Evolutionary conservation across 2,797 vertebrate genomes (phyloP).

Genomic region (Ceryle rudis): DNA sequence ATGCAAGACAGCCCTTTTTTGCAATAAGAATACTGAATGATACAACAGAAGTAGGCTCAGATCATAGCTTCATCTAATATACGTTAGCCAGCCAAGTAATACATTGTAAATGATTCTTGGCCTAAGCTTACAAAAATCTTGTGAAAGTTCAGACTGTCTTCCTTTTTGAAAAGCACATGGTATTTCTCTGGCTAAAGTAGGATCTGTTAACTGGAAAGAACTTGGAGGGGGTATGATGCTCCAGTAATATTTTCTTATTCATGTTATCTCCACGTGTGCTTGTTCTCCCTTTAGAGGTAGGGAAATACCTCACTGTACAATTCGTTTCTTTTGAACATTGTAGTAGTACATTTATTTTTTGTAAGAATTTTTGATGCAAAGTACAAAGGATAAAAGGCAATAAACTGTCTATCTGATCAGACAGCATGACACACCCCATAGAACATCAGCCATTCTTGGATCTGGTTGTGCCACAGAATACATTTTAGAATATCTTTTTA

Average conservation of each 20-base stretch:
- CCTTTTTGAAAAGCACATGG: neutral
- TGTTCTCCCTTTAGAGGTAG: neutral
- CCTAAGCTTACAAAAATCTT: neutral
- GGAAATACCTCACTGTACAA: neutral
- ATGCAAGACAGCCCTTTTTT: neutral
- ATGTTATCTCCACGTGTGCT: neutral
- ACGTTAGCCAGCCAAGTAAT: neutral
- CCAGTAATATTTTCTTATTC: neutral
- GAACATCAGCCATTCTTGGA: neutral
- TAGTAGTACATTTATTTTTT: neutral
- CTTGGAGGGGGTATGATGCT: neutral
- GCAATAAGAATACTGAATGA: neutral
- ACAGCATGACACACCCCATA: neutral
- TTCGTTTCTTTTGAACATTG: neutral
- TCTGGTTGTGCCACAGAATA: neutral
- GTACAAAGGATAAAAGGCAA: neutral
- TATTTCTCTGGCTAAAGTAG: neutral
- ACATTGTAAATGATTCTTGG: neutral
- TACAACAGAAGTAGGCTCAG: neutral
- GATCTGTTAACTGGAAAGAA: neutral
- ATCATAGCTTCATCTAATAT: neutral
- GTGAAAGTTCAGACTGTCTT: neutral
- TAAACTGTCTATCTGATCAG: neutral
- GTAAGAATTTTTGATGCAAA: neutral
- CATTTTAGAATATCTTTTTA: neutral